Percentiles rank a stretch among this genome's conserved stretches.
Evolutionary conservation across 1,140 invertebrate genomes (phyloP).

Genomic region (Ips nitidus): DNA sequence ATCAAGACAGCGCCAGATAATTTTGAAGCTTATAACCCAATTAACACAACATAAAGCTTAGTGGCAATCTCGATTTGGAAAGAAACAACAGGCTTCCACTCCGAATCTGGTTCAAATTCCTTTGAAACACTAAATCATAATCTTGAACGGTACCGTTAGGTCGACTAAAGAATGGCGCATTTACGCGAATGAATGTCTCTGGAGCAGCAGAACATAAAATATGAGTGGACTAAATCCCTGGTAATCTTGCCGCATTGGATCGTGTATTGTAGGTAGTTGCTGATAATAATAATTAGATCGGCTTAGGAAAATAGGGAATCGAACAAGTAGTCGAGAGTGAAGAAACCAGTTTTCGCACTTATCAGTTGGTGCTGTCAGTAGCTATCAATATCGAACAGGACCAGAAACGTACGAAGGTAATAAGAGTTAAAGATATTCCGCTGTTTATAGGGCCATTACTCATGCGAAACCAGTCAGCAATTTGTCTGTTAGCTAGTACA

Average conservation of each 20-base stretch:
- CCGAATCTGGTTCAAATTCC: conserved; percentile 8
- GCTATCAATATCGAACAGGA: background rate
- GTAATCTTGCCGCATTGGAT: background rate
- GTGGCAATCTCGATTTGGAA: background rate
- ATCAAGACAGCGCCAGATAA: no score
- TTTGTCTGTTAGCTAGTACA: conserved; percentile 9
- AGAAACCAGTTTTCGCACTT: background rate
- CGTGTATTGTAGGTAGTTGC: background rate
- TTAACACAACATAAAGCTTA: background rate
- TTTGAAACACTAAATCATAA: conserved; percentile 19
- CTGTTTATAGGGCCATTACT: conserved; percentile 11
- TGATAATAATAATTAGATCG: conserved; percentile 9
- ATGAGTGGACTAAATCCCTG: conserved; percentile 5
- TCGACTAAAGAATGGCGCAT: conserved; percentile 6
- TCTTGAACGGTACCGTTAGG: conserved; percentile 10
- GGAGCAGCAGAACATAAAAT: conserved; percentile 11
- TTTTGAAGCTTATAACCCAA: no score
- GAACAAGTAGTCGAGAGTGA: background rate
- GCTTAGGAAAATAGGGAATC: no score
- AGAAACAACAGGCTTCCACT: background rate
- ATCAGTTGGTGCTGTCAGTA: background rate
- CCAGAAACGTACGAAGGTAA: background rate
- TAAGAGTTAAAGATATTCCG: conserved; percentile 2
- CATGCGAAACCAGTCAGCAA: conserved; percentile 12
- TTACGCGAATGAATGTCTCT: conserved; percentile 12